Evolutionary conservation across 2,888 invertebrate genomes (phyloP).

Genomic region (Blastobasis adustella): DNA sequence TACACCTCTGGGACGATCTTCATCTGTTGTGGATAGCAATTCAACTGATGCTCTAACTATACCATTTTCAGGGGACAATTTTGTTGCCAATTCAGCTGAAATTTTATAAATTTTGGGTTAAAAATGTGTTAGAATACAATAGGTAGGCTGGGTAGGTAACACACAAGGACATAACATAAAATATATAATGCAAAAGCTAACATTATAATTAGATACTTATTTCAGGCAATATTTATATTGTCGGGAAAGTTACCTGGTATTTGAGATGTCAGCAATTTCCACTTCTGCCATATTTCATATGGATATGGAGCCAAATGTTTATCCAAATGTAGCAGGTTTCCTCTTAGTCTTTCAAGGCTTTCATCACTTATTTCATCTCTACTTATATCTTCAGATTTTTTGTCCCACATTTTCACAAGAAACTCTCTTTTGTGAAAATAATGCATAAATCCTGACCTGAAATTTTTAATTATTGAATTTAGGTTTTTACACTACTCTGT

Average conservation of each 20-base stretch:
- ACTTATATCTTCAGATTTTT: constrained; percentile 82
- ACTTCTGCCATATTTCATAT: constrained; percentile 89
- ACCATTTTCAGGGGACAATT: constrained; percentile 83
- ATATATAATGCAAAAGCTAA: no score
- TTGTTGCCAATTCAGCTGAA: constrained; percentile 72
- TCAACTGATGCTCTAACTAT: constrained; percentile 88
- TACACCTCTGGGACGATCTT: constrained; percentile 78
- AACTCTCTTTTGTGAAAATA: constrained; percentile 88
- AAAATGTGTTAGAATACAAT: no score
- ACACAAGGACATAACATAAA: no score
- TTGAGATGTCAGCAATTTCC: constrained; percentile 85
- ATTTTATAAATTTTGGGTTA: constrained; percentile 5
- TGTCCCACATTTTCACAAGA: constrained; percentile 91
- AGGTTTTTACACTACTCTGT: no score
- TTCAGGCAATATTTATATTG: neutral
- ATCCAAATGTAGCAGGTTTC: constrained; percentile 83
- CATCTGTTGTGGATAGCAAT: constrained; percentile 81
- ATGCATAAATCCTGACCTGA: constrained; percentile 88
- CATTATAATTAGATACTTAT: no score
- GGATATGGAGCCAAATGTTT: constrained; percentile 92
- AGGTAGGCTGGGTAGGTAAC: no score
- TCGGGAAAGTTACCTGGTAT: constrained; percentile 69
- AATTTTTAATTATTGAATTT: constrained; percentile 6
- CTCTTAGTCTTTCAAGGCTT: constrained; percentile 78
- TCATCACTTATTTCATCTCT: constrained; percentile 78